These are phyloP conservation scores for Orthosia gracilis DNA, from an alignment of 2,888 invertebrate species.

Conservation along the genomic window DNA sequence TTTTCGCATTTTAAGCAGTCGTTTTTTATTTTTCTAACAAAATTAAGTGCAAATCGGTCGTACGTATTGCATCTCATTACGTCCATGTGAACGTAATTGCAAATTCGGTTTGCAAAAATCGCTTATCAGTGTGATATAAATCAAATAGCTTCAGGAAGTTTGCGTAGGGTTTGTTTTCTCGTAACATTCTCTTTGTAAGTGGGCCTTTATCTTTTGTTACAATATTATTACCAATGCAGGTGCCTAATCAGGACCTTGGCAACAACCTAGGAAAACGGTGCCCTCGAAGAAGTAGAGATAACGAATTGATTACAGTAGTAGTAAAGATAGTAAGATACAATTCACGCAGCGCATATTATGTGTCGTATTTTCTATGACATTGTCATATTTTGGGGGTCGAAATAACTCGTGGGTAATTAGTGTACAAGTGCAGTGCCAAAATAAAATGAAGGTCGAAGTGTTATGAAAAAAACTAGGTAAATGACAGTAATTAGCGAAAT, in stretches of 20 bases:
- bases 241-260: background rate
- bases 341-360: background rate
- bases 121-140: too few species aligned
- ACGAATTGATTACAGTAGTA: background rate
- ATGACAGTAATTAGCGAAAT: slow-evolving; percentile 1
- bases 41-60: too few species aligned
- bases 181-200: background rate
- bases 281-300: background rate
- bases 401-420: slow-evolving; percentile 33
- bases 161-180: too few species aligned
- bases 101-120: too few species aligned
- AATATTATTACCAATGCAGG: background rate
- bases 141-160: too few species aligned
- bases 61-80: too few species aligned
- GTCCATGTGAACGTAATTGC: too few species aligned
- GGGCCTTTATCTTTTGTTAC: background rate
- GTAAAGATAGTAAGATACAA: slow-evolving; percentile 23
- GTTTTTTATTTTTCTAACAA: too few species aligned
- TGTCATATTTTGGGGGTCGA: slow-evolving; percentile 50
- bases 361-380: slow-evolving; percentile 48
- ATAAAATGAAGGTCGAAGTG: slow-evolving; percentile 19
- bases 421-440: slow-evolving; percentile 32
- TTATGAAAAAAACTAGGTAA: background rate
- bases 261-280: background rate
- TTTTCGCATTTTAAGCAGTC: too few species aligned